Percentiles rank a stretch among this genome's conserved stretches.
Conservation (phyloP, 2,888 invertebrate species). For the Phalangium opilio region DNA sequence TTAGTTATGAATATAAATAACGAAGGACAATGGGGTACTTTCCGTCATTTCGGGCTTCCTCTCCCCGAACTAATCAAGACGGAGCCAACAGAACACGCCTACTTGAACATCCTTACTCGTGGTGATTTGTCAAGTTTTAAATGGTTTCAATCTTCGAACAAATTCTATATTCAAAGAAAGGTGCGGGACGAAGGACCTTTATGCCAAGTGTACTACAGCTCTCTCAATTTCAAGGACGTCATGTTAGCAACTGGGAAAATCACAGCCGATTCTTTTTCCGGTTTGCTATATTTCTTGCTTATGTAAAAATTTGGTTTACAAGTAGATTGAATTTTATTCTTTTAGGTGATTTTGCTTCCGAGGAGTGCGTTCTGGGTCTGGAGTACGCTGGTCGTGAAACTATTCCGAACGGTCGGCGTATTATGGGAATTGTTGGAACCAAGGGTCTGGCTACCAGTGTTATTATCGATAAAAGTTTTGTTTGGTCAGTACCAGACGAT, state of each 20-base stretch:
- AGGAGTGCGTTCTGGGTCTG: slow-evolving; percentile 36
- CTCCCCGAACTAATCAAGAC: neutral
- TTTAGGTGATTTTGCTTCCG: slow-evolving; percentile 31
- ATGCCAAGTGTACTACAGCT: slow-evolving; percentile 28
- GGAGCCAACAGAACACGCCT: slow-evolving; percentile 65
- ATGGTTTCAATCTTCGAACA: slow-evolving; percentile 79
- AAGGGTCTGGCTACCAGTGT: slow-evolving; percentile 37
- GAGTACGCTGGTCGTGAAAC: slow-evolving; percentile 26
- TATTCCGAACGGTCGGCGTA: slow-evolving; percentile 22
- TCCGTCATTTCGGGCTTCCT: slow-evolving; percentile 29
- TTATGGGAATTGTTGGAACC: slow-evolving; percentile 30
- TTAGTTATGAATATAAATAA: slow-evolving; percentile 61
- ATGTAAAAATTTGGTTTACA: too few species aligned
- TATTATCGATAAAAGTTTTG: slow-evolving; percentile 28
- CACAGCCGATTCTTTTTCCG: slow-evolving; percentile 38
- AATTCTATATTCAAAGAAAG: slow-evolving; percentile 29
- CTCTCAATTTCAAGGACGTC: slow-evolving; percentile 38
- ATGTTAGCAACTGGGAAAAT: slow-evolving; percentile 40
- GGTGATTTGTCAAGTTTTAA: slow-evolving; percentile 84
- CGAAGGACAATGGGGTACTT: slow-evolving; percentile 38
- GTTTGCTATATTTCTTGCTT: too few species aligned
- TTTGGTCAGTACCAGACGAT: slow-evolving; percentile 31
- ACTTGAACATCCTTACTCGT: slow-evolving; percentile 76
- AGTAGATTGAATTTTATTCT: neutral
- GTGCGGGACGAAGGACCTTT: slow-evolving; percentile 5